phyloP scores from a whole-genome alignment of 1,140 invertebrate genomes.

The Megathymus violae region DNA sequence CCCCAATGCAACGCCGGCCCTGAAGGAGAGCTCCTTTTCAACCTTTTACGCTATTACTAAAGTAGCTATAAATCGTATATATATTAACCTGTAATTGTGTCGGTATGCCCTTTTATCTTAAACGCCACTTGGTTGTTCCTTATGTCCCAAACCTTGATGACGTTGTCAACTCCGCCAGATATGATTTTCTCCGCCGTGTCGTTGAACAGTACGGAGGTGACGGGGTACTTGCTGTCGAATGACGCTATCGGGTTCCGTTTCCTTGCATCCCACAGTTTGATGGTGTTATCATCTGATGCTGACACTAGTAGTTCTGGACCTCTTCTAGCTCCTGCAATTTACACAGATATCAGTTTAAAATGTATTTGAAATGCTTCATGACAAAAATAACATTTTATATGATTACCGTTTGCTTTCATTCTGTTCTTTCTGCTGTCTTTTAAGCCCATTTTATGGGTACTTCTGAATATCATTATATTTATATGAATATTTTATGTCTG shows the following conservation, averaged over 20 bases:
- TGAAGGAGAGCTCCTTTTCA: no score
- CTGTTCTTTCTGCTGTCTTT: no score
- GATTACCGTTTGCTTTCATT: no score
- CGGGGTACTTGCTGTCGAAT: conserved; percentile 93
- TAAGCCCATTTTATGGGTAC: no score
- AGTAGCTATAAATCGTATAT: conserved; percentile 26
- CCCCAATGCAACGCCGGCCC: no score
- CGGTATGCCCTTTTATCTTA: conserved; percentile 93
- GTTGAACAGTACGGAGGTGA: conserved; percentile 97
- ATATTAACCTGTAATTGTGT: conserved; percentile 94
- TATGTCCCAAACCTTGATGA: conserved; percentile 99
- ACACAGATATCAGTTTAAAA: conserved; percentile 14
- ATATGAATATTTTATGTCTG: no score
- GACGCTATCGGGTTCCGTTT: conserved; percentile 91
- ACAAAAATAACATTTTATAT: no score
- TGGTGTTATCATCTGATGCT: conserved; percentile 97
- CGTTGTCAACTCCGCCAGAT: conserved; percentile 97
- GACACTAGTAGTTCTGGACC: conserved; percentile 96
- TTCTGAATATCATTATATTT: no score
- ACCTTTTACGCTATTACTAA: not conserved
- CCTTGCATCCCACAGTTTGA: conserved; percentile 95
- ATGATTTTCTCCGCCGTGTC: conserved; percentile 96
- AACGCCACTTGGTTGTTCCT: conserved; percentile 95
- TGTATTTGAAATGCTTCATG: no score
- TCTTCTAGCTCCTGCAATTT: conserved; percentile 87